Evolutionary conservation across 2,888 invertebrate species (phyloP), one percentile per base, ranked within the genome.

Genomic region (Thymelicus acteon): DNA sequence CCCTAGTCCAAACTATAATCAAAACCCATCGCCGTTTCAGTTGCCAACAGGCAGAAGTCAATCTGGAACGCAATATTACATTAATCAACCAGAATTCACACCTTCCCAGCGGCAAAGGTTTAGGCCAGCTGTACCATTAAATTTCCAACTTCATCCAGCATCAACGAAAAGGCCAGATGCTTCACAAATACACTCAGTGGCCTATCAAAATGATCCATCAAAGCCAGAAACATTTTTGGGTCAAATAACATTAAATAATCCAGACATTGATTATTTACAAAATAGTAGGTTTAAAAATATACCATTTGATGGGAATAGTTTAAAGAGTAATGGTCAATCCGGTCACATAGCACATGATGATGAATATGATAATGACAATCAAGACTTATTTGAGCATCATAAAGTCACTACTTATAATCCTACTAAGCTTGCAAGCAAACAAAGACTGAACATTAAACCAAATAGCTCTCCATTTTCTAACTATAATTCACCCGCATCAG

Each of bases 191-290:
- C 95, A 95, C 80, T 92, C 93, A n/a, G 88, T 92, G 64, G 94
- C 93, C 6, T 95, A 95, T 79, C 95, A 94, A 79, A 94, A 94
- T 80, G 93, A 95, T 78, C 95, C 95, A 13, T 94, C 95, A 4
- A 95, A 95, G 81, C 94, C 95, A 37, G 95, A 95, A 89, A 95
- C 95, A 54, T 95, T 95, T 83, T 85, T 95, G 72, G 95, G 95
- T 8, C 95, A 95, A 88, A 95, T 95, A 60, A 95, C 95, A 19
- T 88, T 95, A 72, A 95, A 95, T 78, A 95, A 95, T 83, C 95
- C 95, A 15, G 95, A 94, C 79, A 91, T 94, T 72, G 91, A 93
- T 75, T 91, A 90, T 75, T 82, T 91, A 73, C 90, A 92, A 82
- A 91, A 91, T 72, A 91, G 78, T 75, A 85, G 92, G 76, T 93